A percentile compares a stretch with the other conserved stretches of the same genome.
Evolutionary conservation across 2,113 vertebrate genomes (phyloP).

Genomic region (Orthonyx spaldingii): DNA sequence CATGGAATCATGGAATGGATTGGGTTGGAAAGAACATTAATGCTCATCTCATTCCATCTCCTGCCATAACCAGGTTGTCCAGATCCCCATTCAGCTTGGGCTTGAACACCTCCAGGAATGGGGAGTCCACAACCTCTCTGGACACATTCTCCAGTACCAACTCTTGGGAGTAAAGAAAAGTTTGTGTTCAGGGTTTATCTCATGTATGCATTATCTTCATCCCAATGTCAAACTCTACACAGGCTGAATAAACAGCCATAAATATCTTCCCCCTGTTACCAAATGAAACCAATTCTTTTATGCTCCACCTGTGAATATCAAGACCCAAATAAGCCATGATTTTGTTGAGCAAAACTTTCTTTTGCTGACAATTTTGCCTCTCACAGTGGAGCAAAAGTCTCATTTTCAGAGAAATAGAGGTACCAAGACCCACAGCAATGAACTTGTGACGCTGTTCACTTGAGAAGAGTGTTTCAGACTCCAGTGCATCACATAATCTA

Average conservation of each 20-base stretch:
- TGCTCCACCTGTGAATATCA: not conserved
- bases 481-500: not conserved
- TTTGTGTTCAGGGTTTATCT: not conserved
- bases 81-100: accelerated
- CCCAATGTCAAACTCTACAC: not conserved
- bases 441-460: not conserved
- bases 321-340: not conserved
- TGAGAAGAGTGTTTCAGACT: not conserved
- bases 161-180: not conserved
- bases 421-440: not conserved
- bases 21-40: not conserved
- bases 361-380: not conserved
- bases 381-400: not conserved
- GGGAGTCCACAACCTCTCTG: not conserved
- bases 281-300: not conserved
- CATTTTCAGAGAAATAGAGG: not conserved
- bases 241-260: not conserved
- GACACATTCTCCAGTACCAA: not conserved
- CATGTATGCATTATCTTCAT: not conserved
- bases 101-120: not conserved
- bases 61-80: not conserved
- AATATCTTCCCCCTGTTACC: not conserved
- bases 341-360: not conserved
- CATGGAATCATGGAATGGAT: not conserved
- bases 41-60: not conserved